Evolutionary conservation across 1,140 invertebrate species (phyloP).

Genomic region (Drosophila funebris): DNA sequence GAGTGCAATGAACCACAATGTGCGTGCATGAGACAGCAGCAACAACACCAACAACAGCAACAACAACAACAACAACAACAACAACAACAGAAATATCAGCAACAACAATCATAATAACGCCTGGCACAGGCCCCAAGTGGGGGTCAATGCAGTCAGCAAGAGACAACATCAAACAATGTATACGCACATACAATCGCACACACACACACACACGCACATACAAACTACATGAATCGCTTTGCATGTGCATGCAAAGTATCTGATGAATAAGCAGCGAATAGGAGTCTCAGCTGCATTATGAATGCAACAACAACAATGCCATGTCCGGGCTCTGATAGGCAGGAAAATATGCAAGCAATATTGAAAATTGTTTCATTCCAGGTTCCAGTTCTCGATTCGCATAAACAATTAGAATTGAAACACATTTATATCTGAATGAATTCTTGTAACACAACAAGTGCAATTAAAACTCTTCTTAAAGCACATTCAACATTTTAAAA

Average conservation of each 20-base stretch:
- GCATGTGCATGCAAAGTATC: conserved; percentile 71
- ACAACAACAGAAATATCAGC: not conserved
- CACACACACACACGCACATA: conserved; percentile 6
- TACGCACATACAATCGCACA: conserved; percentile 11
- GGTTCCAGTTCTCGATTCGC: not conserved
- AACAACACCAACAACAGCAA: conserved; percentile 24
- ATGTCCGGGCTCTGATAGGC: conserved; percentile 21
- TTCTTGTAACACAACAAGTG: not conserved
- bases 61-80: not conserved
- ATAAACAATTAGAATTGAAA: not conserved
- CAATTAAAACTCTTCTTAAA: not conserved
- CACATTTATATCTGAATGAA: not conserved
- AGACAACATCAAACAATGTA: conserved; percentile 58
- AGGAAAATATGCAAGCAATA: not conserved
- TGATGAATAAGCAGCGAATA: conserved; percentile 53
- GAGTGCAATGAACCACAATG: conserved; percentile 74
- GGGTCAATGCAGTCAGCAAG: conserved; percentile 77
- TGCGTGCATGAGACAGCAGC: conserved; percentile 58
- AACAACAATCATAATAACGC: conserved; percentile 28
- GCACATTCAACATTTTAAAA: no score
- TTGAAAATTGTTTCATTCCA: not conserved
- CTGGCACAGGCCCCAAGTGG: conserved; percentile 64
- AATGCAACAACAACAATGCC: not conserved
- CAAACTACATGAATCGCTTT: conserved; percentile 30
- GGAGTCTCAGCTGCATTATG: not conserved